Conservation (phyloP, 2,888 invertebrate species). For the Eupithecia centaureata region DNA sequence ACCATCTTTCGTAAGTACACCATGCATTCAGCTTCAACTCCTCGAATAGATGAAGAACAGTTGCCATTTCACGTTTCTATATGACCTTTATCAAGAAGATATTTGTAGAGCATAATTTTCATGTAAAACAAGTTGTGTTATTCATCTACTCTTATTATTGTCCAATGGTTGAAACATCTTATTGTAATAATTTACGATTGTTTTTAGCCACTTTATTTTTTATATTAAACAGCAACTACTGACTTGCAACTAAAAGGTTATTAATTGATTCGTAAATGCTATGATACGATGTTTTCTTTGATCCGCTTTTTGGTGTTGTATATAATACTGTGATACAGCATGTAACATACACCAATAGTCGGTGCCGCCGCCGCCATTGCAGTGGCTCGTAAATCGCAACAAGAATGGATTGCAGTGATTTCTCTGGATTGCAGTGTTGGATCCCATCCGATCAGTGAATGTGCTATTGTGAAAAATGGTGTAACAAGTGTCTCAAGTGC, state of each 20-base stretch:
- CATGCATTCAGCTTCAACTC: conserved; percentile 17
- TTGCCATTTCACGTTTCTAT: not conserved
- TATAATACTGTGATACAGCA: conserved; percentile 46
- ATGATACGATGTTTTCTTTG: conserved; percentile 40
- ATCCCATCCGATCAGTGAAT: conserved; percentile 54
- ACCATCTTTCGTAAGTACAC: conserved; percentile 78
- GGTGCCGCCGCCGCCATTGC: conserved; percentile 75
- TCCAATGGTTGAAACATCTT: conserved; percentile 34
- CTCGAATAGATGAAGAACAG: conserved; percentile 30
- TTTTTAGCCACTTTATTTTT: not conserved
- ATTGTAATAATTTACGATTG: conserved; percentile 23
- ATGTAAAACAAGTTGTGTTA: conserved; percentile 14
- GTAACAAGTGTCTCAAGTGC: conserved; percentile 67
- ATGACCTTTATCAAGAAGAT: not conserved
- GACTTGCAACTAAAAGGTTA: not conserved
- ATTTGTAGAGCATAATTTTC: not conserved
- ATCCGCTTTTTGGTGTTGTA: conserved; percentile 41
- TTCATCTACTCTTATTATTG: conserved; percentile 29
- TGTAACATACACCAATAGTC: conserved; percentile 42
- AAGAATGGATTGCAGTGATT: conserved; percentile 80
- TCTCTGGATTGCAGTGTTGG: conserved; percentile 81
- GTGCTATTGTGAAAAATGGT: conserved; percentile 71
- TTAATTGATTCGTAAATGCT: conserved; percentile 6
- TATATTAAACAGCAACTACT: not conserved
- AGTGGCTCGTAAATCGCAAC: conserved; percentile 48